A percentile compares a stretch with the other conserved stretches of the same genome.
Conservation (phyloP, 2,888 invertebrate genomes). For the Adelognathus sp. region DNA sequence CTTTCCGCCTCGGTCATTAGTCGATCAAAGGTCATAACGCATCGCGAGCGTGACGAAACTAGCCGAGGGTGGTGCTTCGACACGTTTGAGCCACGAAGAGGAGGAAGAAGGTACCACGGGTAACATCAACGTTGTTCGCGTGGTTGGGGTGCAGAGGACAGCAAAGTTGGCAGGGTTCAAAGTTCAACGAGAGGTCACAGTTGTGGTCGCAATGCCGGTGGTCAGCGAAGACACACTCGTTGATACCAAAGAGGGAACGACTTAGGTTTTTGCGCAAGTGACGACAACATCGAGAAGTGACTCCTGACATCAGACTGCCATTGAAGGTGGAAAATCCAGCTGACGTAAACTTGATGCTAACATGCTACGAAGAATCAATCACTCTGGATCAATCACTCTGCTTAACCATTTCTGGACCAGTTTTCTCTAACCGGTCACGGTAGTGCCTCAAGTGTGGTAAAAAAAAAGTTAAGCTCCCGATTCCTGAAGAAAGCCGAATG, state of each 20-base stretch:
- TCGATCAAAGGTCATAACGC: conserved; percentile 26
- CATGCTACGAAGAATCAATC: background rate
- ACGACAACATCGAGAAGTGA: background rate
- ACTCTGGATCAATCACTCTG: too few relatives aligned
- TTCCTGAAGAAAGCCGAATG: background rate
- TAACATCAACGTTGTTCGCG: conserved; percentile 7
- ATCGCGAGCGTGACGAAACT: conserved; percentile 3
- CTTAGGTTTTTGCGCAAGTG: conserved; percentile 26
- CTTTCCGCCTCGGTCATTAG: background rate
- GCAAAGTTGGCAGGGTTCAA: conserved; percentile 24
- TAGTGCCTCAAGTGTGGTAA: too few relatives aligned
- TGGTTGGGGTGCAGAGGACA: conserved; percentile 18
- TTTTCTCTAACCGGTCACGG: too few relatives aligned
- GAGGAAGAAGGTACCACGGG: conserved; percentile 16
- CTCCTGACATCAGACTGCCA: background rate
- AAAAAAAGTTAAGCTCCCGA: too few relatives aligned
- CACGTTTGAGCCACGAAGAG: conserved; percentile 26
- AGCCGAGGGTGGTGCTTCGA: background rate
- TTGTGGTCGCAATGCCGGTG: conserved; percentile 31
- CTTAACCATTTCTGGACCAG: too few relatives aligned
- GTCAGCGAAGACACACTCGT: conserved; percentile 2
- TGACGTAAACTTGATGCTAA: background rate
- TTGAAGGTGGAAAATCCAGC: background rate
- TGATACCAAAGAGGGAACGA: conserved; percentile 14
- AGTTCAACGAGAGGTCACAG: conserved; percentile 51